These are phyloP conservation scores for Acronicta psi DNA, from an alignment of 2,888 invertebrate species.

Conservation along the genomic window DNA sequence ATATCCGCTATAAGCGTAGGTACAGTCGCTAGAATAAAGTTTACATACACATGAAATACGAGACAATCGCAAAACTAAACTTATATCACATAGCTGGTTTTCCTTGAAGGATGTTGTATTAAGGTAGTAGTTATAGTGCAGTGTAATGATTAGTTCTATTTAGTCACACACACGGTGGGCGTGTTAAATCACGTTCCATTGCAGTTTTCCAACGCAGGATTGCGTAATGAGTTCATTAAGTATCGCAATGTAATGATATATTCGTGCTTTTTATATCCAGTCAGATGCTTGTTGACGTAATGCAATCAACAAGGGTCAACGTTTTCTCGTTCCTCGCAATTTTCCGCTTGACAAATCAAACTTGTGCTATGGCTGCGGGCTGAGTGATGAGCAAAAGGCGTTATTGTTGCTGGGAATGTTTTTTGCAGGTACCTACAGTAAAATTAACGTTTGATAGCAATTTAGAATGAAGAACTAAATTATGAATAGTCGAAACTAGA, in stretches of 20 bases:
- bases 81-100: conserved; percentile 1
- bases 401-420: no score
- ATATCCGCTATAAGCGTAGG: conserved; percentile 33
- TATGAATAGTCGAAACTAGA: no score
- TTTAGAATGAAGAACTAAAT: no score
- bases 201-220: background rate
- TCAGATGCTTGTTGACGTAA: conserved; percentile 34
- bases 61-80: background rate
- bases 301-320: conserved; percentile 65
- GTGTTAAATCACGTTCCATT: background rate
- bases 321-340: conserved; percentile 74
- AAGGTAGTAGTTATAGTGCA: conserved; percentile 9
- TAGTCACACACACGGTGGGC: background rate
- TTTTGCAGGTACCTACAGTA: no score
- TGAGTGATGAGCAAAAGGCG: conserved; percentile 32
- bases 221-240: conserved; percentile 1
- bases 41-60: background rate
- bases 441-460: no score
- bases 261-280: conserved; percentile 18
- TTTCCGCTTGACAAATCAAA: conserved; percentile 81
- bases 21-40: conserved; percentile 14
- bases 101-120: background rate
- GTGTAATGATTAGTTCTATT: conserved; percentile 7
- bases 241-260: conserved; percentile 22
- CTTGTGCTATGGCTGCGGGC: conserved; percentile 58